Base-by-base conservation (phyloP, 1,140 invertebrate genomes). In the Agrilus planipennis region DNA sequence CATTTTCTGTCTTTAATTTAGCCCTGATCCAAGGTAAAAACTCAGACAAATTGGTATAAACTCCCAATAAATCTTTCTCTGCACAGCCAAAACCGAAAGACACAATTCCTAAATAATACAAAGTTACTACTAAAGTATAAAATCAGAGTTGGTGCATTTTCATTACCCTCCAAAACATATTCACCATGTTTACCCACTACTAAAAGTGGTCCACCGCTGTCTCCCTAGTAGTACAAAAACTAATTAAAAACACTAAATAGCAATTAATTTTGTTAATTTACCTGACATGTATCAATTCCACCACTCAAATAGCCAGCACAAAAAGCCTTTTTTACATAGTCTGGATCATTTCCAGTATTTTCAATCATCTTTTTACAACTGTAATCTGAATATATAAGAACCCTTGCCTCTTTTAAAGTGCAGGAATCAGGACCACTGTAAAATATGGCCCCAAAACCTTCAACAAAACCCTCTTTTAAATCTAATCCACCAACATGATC, bases 11-110 rank as follows among this genome's bases (percentile, higher is more conserved):
- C 34, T 47, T 58, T 55, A 27, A 12, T 9, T 7, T 9, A 12
- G 51, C 48, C 35, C 77, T 68, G 25, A 85, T 81, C 80, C 80
- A 85, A 41, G 73, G 68, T 11, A 82, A 38, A 51, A 75, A 82
- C 15, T 71, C 64, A 1, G 75, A 72, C 0, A 83, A 70, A 20
- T 78, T 62, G 0, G 79, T 81, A 47, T 84, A 84, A 6, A 84
- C 65, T 0, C 75, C 77, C 0, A 79, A 73, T 17, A 60, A 54
- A 12, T 66, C 58, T 1, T 61, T 59, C 6, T 63, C 48, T 0
- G 68, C 76, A 50, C 78, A 81, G 4, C 58, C 58, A 35, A 65
- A 67, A 1, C 76, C 77, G 50, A 77, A 80, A 6, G 77, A 79
- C 1, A 76, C 77, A 12, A 82, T 63, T 0, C 77, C 78, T 30